Evolutionary conservation across 2,113 vertebrate species (phyloP), one percentile per base, ranked within the genome.

Genomic region (Lipophrys pholis): DNA sequence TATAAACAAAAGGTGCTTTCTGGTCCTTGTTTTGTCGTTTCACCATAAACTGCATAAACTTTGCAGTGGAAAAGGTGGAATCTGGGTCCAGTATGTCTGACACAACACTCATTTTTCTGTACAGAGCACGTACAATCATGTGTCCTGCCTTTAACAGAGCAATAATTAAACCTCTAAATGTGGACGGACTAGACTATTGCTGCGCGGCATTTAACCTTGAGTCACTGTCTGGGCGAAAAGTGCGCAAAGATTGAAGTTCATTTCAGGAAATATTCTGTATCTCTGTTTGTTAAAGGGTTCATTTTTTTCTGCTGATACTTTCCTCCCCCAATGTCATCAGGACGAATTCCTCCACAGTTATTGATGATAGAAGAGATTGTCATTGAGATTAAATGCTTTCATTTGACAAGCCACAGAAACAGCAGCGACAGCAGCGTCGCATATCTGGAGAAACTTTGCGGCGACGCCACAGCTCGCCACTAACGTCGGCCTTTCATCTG

Each of bases 401-500:
- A 60, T 80, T 65, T 73, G 58, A 85, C 61, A 17, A 67, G 64
- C 60, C 11, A n/a, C 51, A 61, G 58, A 76, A 76, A 68, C 17
- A 7, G 80, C 63, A 72, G 55, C 17, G 40, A 50, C 78, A 76
- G 81, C 51, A 53, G 12, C 50, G 40, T 69, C 40, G 6, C 11
- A 53, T 65, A 69, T 81, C 78, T 73, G 8, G 6, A 68, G 71
- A 75, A 56, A 65, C 41, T 60, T 16, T 16, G 15, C 16, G 6
- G 39, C 40, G 38, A 43, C 14, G 50, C 39, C 6, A 5, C 80
- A 42, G 51, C 73, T 68, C n/a, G 10, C 42, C 1, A 9, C 58
- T 63, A 69, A 83, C 72, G 73, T 59, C 0, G 6, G 75, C 62
- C 69, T 85, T 86, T 87, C 80, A 87, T 88, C 80, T 53, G 1